Base-by-base conservation (phyloP, 2,113 vertebrate genomes). In the Onychostoma macrolepis region DNA sequence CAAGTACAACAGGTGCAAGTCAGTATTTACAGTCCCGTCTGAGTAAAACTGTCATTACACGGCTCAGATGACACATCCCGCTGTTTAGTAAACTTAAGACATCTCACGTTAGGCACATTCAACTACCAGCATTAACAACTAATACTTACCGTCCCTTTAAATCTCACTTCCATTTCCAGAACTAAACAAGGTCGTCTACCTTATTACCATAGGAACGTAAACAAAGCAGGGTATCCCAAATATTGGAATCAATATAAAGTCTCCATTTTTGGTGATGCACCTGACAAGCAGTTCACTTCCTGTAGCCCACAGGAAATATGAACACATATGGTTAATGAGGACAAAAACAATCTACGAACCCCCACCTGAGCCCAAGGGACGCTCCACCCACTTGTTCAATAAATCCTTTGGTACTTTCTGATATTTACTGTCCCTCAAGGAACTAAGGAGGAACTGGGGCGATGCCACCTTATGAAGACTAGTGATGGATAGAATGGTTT, bases 151-250 rank as follows among this genome's bases (percentile, higher is more conserved):
- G 48, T 88, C 4, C 93, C 92, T 91, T 89, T 93, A 89, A 95
- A 96, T 90, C 94, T 92, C 12, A 95, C 95, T 91, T 94, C 94
- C 95, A 96, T 96, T 83, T 91, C 88, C 92, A 19, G 4, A 6
- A 17, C 30, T 17, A 12, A 21, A 21, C 2, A n/a, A n/a, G 56
- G 19, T 24, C 1, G 56, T 24, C 56, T 4, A 80, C 28, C 19
- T 30, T 19, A 33, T 78, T 58, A 80, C 30, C 19, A 58, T 38
- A 38, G 19, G 10, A 38, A n/a, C 19, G 4, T 33, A 58, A n/a
- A 19, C n/a, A 36, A 43, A 13, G 80, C 69, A 41, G 69, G 21
- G 21, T 6, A 24, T 24, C 36, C 36, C 2, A 72, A 72, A n/a
- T n/a, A 74, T n/a, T 41, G 11, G 36, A 38, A 24, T 72, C 33